Conservation (phyloP, 2,113 vertebrate species). For the cattle (Bos taurus) region ARS-UCD2.0 NC_037330.1:92335001-92335500, state of each 20-base stretch:
- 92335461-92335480: background rate
- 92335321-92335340: background rate
- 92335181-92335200: background rate
- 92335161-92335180: background rate
- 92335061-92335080: background rate
- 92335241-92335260: background rate
- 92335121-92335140: background rate
- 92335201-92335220: background rate
- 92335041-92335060: background rate
- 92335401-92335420: background rate
- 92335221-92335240: background rate
- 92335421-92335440: background rate
- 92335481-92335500: background rate
- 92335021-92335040: background rate
- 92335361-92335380: background rate
- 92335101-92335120: background rate
- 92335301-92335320: background rate
- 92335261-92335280: background rate
- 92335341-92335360: background rate
- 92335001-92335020: background rate
- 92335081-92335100: background rate
- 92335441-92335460: background rate
- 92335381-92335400: background rate
- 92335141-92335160: background rate
- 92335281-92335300: background rate